Evolutionary conservation across 1,140 invertebrate species (phyloP).

Genomic region (Drosophila kohkoa): DNA sequence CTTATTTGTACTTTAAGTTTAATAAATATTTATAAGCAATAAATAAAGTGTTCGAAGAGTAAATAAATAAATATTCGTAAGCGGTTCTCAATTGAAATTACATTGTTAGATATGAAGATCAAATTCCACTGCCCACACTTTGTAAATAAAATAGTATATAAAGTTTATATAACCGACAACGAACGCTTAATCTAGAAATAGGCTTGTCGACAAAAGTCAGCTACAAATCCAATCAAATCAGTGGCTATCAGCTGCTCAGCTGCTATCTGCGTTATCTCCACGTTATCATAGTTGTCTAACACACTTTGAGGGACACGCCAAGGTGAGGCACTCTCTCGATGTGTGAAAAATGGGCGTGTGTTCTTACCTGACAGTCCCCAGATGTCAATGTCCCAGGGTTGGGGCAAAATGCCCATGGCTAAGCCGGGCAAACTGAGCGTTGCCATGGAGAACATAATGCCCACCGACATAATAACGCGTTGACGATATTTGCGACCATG

Average conservation of each 20-base stretch:
- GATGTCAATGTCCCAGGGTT: conserved; percentile 63
- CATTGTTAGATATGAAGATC: too few species aligned
- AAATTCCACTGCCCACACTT: too few species aligned
- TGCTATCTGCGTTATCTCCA: conserved; percentile 2
- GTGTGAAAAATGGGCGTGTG: neutral
- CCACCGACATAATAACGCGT: conserved; percentile 87
- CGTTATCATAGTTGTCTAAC: conserved; percentile 10
- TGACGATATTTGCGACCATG: conserved; percentile 88
- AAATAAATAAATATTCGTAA: too few species aligned
- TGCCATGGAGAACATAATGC: conserved; percentile 87
- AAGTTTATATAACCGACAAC: neutral
- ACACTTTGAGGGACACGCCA: conserved; percentile 1
- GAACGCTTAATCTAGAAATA: neutral
- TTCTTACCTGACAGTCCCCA: conserved; percentile 68
- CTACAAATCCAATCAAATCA: neutral
- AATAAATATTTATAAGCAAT: too few species aligned
- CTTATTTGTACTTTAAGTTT: too few species aligned
- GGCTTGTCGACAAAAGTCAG: neutral
- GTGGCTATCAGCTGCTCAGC: conserved; percentile 15
- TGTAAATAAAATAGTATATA: neutral
- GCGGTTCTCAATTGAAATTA: too few species aligned
- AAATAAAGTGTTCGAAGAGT: too few species aligned
- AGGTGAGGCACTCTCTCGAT: conserved; percentile 17
- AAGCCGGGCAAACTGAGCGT: conserved; percentile 86
- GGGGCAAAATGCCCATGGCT: conserved; percentile 86